These are phyloP conservation scores for Odontomyia ornata DNA, from an alignment of 2,888 invertebrate species.

Conservation along the genomic window DNA sequence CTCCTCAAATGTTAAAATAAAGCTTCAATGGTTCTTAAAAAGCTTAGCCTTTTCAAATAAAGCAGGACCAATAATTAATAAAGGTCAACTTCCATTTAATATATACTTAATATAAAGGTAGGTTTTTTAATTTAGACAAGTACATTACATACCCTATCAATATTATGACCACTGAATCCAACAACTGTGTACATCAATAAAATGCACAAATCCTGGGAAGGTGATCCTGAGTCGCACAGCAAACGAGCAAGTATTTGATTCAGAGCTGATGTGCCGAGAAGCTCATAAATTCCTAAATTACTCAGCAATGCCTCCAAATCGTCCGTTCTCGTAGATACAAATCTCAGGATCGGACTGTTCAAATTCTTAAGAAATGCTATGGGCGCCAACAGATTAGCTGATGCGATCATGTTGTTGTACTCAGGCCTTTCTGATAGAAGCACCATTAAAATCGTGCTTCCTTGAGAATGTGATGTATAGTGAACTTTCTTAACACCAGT, in stretches of 20 bases:
- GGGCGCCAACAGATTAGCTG: conserved; percentile 59
- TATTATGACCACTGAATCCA: conserved; percentile 61
- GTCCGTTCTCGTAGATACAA: conserved; percentile 54
- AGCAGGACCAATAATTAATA: too few species aligned
- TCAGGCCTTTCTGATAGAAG: conserved; percentile 56
- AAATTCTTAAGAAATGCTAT: conserved; percentile 57
- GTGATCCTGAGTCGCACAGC: conserved; percentile 57
- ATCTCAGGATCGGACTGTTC: conserved; percentile 56
- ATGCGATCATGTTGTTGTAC: conserved; percentile 58
- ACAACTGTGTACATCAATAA: conserved; percentile 59
- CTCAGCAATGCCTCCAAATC: conserved; percentile 58
- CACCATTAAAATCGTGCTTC: conserved; percentile 56
- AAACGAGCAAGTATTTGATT: conserved; percentile 60
- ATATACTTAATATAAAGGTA: too few species aligned
- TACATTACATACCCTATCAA: conserved; percentile 58
- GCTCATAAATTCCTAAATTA: conserved; percentile 60
- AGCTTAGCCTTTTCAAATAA: too few species aligned
- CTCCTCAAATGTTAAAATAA: too few species aligned
- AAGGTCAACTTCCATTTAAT: too few species aligned
- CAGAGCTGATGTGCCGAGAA: conserved; percentile 58
- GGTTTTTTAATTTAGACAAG: not conserved
- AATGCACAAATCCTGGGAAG: conserved; percentile 58
- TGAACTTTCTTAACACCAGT: conserved; percentile 56
- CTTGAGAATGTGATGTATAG: conserved; percentile 60
- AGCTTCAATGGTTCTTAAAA: too few species aligned